Evolutionary conservation across 1,140 invertebrate species (phyloP).

Genomic region (Saccostrea glomerata): DNA sequence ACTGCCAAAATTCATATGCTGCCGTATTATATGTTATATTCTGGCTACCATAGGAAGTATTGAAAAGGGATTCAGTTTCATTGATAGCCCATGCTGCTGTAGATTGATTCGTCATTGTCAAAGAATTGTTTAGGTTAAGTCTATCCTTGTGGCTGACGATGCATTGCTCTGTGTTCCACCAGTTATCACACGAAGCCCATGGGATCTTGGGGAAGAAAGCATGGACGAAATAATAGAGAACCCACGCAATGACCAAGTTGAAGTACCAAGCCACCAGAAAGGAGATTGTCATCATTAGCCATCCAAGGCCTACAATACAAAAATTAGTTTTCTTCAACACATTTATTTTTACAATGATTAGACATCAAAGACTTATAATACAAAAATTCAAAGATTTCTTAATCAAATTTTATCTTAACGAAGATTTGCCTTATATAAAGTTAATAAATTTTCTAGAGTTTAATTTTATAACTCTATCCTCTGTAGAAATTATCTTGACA

Average conservation of each 20-base stretch:
- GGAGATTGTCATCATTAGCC: slow-evolving; percentile 72
- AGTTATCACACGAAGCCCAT: slow-evolving; percentile 94
- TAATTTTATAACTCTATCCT: not conserved
- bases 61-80: not conserved
- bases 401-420: too few relatives aligned
- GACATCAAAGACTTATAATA: too few relatives aligned
- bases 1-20: slow-evolving; percentile 43
- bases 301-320: slow-evolving; percentile 63
- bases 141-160: slow-evolving; percentile 87
- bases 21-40: slow-evolving; percentile 21
- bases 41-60: not conserved
- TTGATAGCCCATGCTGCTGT: too few relatives aligned
- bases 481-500: not conserved
- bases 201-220: slow-evolving; percentile 84
- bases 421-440: too few relatives aligned
- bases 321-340: not conserved
- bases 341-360: not conserved
- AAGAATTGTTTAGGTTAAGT: not conserved
- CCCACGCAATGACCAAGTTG: slow-evolving; percentile 97
- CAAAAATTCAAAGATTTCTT: too few relatives aligned
- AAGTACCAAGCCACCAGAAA: slow-evolving; percentile 86
- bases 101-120: not conserved
- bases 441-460: not conserved
- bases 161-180: slow-evolving; percentile 90
- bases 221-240: slow-evolving; percentile 90